Percentiles rank a stretch among this genome's conserved stretches.
Conservation (phyloP, 2,113 vertebrate species). For the Plecotus auritus region DNA sequence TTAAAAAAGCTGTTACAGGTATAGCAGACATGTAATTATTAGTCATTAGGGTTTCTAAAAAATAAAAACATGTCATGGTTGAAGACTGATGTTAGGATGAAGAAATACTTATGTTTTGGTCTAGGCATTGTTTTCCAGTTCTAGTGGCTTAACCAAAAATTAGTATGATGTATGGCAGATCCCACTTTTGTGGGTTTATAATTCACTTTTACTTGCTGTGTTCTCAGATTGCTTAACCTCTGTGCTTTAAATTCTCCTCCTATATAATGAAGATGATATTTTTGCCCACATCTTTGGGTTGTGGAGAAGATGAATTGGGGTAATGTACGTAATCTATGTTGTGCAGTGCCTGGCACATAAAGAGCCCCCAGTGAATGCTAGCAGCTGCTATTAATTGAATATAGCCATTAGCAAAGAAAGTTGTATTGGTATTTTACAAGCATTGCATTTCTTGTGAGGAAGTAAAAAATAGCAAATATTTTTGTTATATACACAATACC, state of each 20-base stretch:
- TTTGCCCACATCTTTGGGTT: background rate
- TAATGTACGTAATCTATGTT: background rate
- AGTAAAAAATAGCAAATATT: background rate
- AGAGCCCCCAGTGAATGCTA: background rate
- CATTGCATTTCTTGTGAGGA: background rate
- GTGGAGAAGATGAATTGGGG: background rate
- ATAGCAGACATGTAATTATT: background rate
- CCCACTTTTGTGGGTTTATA: background rate
- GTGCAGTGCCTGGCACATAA: background rate
- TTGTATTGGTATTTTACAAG: background rate
- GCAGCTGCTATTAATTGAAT: background rate
- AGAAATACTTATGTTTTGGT: background rate
- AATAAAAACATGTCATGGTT: background rate
- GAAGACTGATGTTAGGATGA: background rate
- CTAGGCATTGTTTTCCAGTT: background rate
- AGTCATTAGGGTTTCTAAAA: background rate
- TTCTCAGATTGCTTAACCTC: background rate
- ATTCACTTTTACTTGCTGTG: background rate
- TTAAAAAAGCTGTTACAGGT: background rate
- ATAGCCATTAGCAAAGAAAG: background rate
- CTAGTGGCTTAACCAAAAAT: background rate
- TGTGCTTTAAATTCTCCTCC: background rate
- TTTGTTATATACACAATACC: background rate
- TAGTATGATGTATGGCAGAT: background rate
- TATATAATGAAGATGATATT: background rate